A percentile compares a stretch with the other conserved stretches of the same genome.
Evolutionary conservation across 2,797 vertebrate genomes (phyloP).

Genomic region (Gallinago solitaria): DNA sequence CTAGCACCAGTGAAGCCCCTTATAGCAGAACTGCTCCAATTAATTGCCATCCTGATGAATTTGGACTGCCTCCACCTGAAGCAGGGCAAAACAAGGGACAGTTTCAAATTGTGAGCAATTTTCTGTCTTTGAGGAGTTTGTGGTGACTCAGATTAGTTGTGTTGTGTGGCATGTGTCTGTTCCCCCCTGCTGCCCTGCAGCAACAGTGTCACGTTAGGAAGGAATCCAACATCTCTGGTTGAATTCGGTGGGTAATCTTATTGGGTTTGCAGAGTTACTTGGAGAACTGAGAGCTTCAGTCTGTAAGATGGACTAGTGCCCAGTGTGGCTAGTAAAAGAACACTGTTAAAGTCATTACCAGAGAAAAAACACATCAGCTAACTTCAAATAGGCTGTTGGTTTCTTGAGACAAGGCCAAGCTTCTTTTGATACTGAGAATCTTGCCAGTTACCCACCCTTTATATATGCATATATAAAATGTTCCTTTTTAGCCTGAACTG

Average conservation of each 20-base stretch:
- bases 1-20: neutral
- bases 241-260: neutral
- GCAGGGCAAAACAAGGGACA: neutral
- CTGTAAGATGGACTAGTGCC: constrained; percentile 29
- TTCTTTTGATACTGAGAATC: neutral
- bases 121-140: neutral
- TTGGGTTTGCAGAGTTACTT: neutral
- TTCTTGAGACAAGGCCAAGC: constrained; percentile 5
- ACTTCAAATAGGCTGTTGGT: neutral
- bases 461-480: neutral
- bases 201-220: neutral
- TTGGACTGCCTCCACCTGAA: neutral
- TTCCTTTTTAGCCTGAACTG: neutral
- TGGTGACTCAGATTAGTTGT: neutral
- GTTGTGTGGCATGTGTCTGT: neutral
- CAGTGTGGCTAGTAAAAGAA: constrained; percentile 29
- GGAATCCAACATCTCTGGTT: neutral
- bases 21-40: neutral
- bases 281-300: neutral
- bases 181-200: too few species aligned
- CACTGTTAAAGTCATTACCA: constrained; percentile 44
- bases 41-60: neutral
- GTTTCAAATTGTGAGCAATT: neutral
- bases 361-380: neutral
- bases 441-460: constrained; percentile 2